Evolutionary conservation across 2,797 vertebrate species (phyloP).

Genomic region (Gorsachius magnificus): DNA sequence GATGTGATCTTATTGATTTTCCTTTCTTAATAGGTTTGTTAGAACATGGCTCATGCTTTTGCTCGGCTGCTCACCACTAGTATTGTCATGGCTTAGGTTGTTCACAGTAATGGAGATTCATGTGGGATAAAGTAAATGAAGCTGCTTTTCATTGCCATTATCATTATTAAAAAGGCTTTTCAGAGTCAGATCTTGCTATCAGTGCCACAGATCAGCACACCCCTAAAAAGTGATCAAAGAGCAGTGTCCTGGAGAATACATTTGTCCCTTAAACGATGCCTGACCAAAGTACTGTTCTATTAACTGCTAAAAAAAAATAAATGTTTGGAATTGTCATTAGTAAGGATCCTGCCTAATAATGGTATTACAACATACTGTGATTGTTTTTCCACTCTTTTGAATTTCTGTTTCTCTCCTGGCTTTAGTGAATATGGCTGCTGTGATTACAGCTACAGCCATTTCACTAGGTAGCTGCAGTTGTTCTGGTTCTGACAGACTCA

Average conservation of each 20-base stretch:
- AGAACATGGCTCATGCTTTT: neutral
- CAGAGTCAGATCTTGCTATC: neutral
- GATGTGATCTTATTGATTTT: constrained; percentile 24
- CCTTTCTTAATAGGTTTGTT: neutral
- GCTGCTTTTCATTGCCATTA: neutral
- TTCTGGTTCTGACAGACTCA: neutral
- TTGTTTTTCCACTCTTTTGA: neutral
- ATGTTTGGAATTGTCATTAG: neutral
- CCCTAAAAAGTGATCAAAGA: neutral
- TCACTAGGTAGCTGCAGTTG: neutral
- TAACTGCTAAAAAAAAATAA: neutral
- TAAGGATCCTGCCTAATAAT: neutral
- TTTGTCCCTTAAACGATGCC: neutral
- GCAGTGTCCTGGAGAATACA: neutral
- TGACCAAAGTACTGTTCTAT: neutral
- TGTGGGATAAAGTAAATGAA: constrained; percentile 22
- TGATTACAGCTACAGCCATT: neutral
- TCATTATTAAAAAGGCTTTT: neutral
- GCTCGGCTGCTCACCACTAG: neutral
- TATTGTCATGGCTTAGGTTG: neutral
- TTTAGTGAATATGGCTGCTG: neutral
- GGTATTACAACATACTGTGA: neutral
- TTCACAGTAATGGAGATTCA: constrained; percentile 27
- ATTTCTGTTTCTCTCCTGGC: neutral
- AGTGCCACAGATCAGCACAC: neutral